Percentiles rank a stretch among this genome's conserved stretches.
Evolutionary conservation across 2,888 invertebrate genomes (phyloP).

Genomic region (Leuctra nigra): DNA sequence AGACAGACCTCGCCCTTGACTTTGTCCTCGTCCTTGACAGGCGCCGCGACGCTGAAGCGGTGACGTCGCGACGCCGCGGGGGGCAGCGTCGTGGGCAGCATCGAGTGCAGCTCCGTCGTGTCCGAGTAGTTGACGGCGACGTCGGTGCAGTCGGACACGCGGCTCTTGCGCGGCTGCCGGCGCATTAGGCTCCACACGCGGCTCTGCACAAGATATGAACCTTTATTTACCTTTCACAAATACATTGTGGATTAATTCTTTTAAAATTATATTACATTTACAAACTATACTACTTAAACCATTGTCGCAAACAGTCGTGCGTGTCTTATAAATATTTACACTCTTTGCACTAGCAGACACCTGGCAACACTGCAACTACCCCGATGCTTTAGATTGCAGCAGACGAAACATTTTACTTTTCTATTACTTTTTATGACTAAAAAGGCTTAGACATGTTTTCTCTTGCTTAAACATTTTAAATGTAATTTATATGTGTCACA

Average conservation of each 20-base stretch:
- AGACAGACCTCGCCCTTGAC: conserved; percentile 57
- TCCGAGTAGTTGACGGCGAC: conserved; percentile 31
- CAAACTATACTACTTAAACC: neutral
- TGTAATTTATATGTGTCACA: too few species aligned
- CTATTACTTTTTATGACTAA: too few species aligned
- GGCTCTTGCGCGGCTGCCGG: conserved; percentile 3
- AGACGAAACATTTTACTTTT: too few species aligned
- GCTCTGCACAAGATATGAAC: neutral
- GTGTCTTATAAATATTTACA: neutral
- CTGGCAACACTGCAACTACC: too few species aligned
- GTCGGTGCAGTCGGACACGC: conserved; percentile 28
- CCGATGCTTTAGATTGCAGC: too few species aligned
- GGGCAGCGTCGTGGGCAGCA: conserved; percentile 41
- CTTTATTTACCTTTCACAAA: too few species aligned
- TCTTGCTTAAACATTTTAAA: too few species aligned
- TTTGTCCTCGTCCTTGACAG: conserved; percentile 11
- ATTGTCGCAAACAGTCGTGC: neutral
- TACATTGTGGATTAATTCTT: too few species aligned
- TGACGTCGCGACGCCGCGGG: conserved; percentile 28
- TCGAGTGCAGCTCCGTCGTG: conserved; percentile 49
- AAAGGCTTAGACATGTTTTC: too few species aligned
- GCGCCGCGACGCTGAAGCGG: conserved; percentile 18
- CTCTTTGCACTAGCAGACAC: too few species aligned
- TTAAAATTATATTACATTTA: neutral
- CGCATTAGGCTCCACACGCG: neutral